Percentiles rank a stretch among this genome's conserved stretches.
These are phyloP conservation scores for Neosilurus mollespiculum DNA, from an alignment of 2,797 vertebrate genomes.

Conservation along the genomic window DNA sequence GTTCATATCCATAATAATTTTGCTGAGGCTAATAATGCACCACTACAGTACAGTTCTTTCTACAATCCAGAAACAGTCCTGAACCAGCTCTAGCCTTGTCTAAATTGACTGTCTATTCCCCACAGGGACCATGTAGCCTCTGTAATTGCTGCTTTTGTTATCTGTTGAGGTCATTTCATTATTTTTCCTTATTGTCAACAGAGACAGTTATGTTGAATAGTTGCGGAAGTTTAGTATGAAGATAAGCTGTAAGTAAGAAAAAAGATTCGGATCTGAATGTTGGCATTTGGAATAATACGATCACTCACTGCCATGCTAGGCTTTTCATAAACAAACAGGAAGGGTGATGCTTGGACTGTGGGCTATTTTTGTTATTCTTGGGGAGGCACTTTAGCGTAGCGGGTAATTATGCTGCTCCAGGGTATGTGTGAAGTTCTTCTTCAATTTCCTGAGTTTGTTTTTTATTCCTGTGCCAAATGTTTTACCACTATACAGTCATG, in stretches of 20 bases:
- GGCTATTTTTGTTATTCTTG: background rate
- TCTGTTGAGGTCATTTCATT: conserved; percentile 44
- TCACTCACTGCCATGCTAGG: background rate
- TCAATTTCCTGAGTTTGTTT: background rate
- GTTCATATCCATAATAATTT: background rate
- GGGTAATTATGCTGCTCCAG: background rate
- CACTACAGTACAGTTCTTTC: background rate
- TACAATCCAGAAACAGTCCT: conserved; percentile 10
- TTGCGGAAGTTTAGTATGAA: conserved; percentile 31
- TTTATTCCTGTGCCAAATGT: background rate
- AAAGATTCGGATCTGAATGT: conserved; percentile 14
- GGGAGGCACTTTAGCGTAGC: background rate
- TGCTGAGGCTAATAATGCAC: background rate
- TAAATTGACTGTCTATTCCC: conserved; percentile 15
- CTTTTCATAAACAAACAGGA: background rate
- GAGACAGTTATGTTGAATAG: conserved; percentile 22
- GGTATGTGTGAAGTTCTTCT: background rate
- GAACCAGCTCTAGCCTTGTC: conserved; percentile 1
- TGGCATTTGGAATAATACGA: background rate
- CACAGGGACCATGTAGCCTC: background rate
- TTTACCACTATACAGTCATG: too few species aligned
- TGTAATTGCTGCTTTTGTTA: conserved; percentile 22
- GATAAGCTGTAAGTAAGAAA: conserved; percentile 20
- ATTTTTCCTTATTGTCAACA: conserved; percentile 46
- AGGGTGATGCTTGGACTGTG: background rate